Conservation (phyloP, 2,113 vertebrate species). For the Xyliphius kryptos region DNA sequence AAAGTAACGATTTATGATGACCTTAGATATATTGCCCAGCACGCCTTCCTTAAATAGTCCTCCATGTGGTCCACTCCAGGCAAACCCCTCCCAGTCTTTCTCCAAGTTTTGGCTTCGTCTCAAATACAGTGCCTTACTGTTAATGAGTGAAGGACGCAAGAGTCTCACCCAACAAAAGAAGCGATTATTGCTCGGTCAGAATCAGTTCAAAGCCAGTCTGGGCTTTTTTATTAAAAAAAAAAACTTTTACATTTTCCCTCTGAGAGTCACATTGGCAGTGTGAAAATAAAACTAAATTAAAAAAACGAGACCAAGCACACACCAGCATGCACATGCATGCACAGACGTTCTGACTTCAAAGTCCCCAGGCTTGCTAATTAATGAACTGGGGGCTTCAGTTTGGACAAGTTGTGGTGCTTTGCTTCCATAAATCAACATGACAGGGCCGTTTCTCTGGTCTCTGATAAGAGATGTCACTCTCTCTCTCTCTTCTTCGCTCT, state of each 20-base stretch:
- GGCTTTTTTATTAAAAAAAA: constrained; percentile 59
- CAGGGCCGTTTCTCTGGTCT: constrained; percentile 88
- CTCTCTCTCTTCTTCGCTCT: constrained; percentile 12
- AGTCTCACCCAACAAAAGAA: constrained; percentile 91
- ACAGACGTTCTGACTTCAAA: constrained; percentile 85
- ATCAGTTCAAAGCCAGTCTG: constrained; percentile 96
- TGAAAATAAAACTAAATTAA: constrained; percentile 89
- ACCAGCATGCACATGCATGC: constrained; percentile 42
- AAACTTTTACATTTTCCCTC: constrained; percentile 69
- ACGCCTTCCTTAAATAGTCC: no score
- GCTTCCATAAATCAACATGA: constrained; percentile 99
- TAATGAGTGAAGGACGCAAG: constrained; percentile 93
- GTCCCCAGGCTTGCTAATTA: constrained; percentile 98
- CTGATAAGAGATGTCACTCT: constrained; percentile 92
- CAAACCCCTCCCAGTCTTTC: background rate
- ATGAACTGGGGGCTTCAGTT: constrained; percentile 98
- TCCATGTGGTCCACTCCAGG: no score
- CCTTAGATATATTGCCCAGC: no score
- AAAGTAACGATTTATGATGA: no score
- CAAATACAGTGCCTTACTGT: constrained; percentile 81
- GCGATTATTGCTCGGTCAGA: constrained; percentile 95
- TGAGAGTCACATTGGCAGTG: constrained; percentile 79
- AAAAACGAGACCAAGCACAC: constrained; percentile 64
- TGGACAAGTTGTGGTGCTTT: constrained; percentile 99
- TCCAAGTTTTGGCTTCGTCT: constrained; percentile 76